Percentiles rank a stretch among this genome's conserved stretches.
Conservation (phyloP, 2,888 invertebrate species). For the Phortica okadai region DNA sequence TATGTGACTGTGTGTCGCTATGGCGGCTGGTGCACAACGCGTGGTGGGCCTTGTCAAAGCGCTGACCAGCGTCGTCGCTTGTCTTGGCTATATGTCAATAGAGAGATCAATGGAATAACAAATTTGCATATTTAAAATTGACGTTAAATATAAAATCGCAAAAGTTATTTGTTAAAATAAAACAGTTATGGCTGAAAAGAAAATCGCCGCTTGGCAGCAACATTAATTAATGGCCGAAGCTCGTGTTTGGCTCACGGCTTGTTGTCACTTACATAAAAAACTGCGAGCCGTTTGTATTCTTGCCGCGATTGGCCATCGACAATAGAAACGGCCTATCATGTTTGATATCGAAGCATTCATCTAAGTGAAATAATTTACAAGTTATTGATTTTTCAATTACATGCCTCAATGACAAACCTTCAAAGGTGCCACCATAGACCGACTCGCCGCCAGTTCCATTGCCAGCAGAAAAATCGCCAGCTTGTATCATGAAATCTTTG, state of each 20-base stretch:
- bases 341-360: constrained; percentile 93
- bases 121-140: constrained; percentile 29
- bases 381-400: constrained; percentile 46
- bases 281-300: constrained; percentile 98
- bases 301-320: constrained; percentile 99
- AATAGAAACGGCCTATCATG: constrained; percentile 94
- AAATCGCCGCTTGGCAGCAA: constrained; percentile 27
- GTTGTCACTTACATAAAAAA: constrained; percentile 95
- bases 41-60: constrained; percentile 22
- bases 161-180: background rate
- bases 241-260: background rate
- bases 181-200: constrained; percentile 52
- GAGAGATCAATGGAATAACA: constrained; percentile 72
- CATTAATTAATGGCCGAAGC: background rate
- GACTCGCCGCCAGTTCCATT: constrained; percentile 99
- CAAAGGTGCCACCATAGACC: constrained; percentile 97
- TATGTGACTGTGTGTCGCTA: constrained; percentile 6
- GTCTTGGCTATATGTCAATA: constrained; percentile 56
- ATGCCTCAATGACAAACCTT: constrained; percentile 80
- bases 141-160: constrained; percentile 12
- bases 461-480: constrained; percentile 91
- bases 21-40: constrained; percentile 1
- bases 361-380: constrained; percentile 77
- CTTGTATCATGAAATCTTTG: constrained; percentile 98
- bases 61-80: constrained; percentile 36